Conservation (phyloP, 2,888 invertebrate genomes). For the Xylophagus ater region DNA sequence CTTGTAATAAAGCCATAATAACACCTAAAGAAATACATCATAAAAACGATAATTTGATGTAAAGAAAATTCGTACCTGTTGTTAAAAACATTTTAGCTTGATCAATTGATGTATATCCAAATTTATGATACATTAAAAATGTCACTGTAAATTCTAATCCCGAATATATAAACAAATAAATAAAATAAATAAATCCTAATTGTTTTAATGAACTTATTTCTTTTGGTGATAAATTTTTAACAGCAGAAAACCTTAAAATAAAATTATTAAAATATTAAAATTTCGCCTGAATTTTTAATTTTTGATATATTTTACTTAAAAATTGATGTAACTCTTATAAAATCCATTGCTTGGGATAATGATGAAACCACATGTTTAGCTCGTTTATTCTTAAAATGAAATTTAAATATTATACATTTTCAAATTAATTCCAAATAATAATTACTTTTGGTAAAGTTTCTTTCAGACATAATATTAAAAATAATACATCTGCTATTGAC, state of each 20-base stretch:
- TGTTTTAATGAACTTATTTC: conserved; percentile 54
- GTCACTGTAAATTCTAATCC: conserved; percentile 96
- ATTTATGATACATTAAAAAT: conserved; percentile 87
- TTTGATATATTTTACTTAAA: conserved; percentile 35
- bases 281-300: conserved; percentile 21
- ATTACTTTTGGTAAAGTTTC: conserved; percentile 70
- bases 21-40: conserved; percentile 41
- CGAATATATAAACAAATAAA: conserved; percentile 89
- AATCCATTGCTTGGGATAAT: conserved; percentile 51
- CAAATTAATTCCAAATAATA: neutral
- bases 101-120: conserved; percentile 85
- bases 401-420: conserved; percentile 5
- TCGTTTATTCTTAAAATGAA: conserved; percentile 46
- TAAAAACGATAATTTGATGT: neutral
- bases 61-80: conserved; percentile 51
- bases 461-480: conserved; percentile 59
- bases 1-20: conserved; percentile 85
- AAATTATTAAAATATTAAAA: conserved; percentile 30
- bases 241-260: conserved; percentile 55
- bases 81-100: conserved; percentile 97
- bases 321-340: conserved; percentile 53
- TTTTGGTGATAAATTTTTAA: conserved; percentile 48
- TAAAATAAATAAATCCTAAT: conserved; percentile 70
- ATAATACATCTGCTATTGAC: conserved; percentile 63
- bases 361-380: conserved; percentile 55